Evolutionary conservation across 2,888 invertebrate genomes (phyloP).

Genomic region (Metacarcinus magister): DNA sequence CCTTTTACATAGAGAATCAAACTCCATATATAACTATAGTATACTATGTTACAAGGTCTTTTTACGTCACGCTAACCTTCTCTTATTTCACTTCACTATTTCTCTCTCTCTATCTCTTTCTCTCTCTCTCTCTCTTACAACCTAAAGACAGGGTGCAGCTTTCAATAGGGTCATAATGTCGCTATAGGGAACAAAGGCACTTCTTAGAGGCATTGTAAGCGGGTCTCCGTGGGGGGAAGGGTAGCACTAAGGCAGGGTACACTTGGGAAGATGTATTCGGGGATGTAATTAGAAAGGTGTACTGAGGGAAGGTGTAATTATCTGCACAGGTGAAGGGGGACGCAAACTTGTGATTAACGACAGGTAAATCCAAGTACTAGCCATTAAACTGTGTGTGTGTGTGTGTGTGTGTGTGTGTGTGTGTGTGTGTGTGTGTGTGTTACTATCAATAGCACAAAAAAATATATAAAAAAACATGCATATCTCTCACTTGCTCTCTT

Average conservation of each 20-base stretch:
- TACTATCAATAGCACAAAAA: neutral
- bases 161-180: neutral
- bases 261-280: neutral
- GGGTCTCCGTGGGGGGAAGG: too few species aligned
- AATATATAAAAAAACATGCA: neutral
- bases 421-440: slow-evolving; percentile 21
- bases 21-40: neutral
- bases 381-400: neutral
- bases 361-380: neutral
- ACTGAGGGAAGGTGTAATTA: neutral
- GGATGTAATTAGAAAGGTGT: too few species aligned
- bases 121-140: slow-evolving; percentile 2
- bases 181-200: neutral
- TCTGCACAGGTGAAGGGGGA: neutral
- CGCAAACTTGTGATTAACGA: neutral
- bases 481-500: neutral
- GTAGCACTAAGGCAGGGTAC: neutral
- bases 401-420: slow-evolving; percentile 21
- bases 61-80: neutral
- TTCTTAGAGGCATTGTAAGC: neutral
- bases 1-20: too few species aligned
- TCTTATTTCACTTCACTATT: neutral
- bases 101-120: slow-evolving; percentile 4
- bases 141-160: neutral
- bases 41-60: neutral